phyloP scores from a whole-genome alignment of 2,113 vertebrate genomes.

The Albula glossodonta region DNA sequence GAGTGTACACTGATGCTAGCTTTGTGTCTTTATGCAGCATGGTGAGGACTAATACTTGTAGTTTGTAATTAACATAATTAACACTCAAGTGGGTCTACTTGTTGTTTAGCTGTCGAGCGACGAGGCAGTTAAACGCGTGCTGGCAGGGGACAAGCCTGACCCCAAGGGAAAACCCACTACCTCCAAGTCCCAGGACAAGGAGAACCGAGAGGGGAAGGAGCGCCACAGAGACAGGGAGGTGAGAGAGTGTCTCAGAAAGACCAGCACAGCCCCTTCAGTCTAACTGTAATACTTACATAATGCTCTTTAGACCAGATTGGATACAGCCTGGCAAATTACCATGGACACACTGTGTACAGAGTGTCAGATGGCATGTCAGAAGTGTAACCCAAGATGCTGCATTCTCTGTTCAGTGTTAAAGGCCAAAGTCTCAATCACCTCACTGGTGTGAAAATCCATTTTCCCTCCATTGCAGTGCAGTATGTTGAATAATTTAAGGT shows the following conservation, averaged over 20 bases:
- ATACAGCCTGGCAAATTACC: no score
- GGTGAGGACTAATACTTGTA: not conserved
- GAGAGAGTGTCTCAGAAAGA: conserved; percentile 7
- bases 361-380: no score
- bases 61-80: not conserved
- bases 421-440: not conserved
- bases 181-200: conserved; percentile 75
- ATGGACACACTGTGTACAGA: no score
- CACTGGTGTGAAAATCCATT: not conserved
- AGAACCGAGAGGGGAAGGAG: conserved; percentile 68
- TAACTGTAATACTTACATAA: no score
- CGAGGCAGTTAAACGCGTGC: conserved; percentile 84
- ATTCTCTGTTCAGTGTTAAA: not conserved
- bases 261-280: no score
- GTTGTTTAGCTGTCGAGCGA: conserved; percentile 84
- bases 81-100: not conserved
- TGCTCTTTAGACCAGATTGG: no score
- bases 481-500: no score
- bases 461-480: not conserved
- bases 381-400: no score
- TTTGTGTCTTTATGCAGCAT: not conserved
- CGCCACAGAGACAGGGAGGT: conserved; percentile 71
- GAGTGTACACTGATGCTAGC: no score
- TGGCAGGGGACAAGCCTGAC: conserved; percentile 82
- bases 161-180: conserved; percentile 67